These are phyloP conservation scores for Pocillopora verrucosa DNA, from an alignment of 64 coral and sea anemone genomes.

Conservation along the genomic window DNA sequence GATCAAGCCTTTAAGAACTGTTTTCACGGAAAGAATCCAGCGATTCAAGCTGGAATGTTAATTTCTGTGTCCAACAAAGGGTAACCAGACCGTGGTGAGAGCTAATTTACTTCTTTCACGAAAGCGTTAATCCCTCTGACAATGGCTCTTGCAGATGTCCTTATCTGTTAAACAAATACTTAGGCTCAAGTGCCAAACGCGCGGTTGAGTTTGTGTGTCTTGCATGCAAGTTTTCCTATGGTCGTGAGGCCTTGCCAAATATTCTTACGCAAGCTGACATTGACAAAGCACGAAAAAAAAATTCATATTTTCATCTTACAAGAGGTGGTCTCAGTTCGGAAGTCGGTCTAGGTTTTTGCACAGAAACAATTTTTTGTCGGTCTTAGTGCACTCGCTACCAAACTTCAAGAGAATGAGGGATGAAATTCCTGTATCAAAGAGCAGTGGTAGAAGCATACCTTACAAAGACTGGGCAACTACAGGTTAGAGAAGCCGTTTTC, in stretches of 20 bases:
- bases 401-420: constrained; percentile 1
- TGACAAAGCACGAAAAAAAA: not conserved
- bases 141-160: not conserved
- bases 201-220: not conserved
- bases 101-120: not conserved
- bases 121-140: constrained; percentile 6
- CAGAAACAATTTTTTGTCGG: not conserved
- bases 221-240: no score
- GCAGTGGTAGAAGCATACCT: not conserved
- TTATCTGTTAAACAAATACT: constrained; percentile 34
- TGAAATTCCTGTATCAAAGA: not conserved
- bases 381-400: not conserved
- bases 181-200: not conserved
- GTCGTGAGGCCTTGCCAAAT: not conserved
- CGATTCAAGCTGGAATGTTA: not conserved
- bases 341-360: not conserved
- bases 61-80: constrained; percentile 4
- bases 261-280: not conserved
- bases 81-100: not conserved
- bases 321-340: not conserved
- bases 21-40: not conserved
- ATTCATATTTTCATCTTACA: not conserved
- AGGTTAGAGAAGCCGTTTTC: not conserved
- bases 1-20: not conserved
- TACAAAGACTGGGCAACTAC: constrained; percentile 45